A percentile compares a stretch with the other conserved stretches of the same genome.
Conservation (phyloP, 1,140 invertebrate species). For the Brachionus koreanus region DNA sequence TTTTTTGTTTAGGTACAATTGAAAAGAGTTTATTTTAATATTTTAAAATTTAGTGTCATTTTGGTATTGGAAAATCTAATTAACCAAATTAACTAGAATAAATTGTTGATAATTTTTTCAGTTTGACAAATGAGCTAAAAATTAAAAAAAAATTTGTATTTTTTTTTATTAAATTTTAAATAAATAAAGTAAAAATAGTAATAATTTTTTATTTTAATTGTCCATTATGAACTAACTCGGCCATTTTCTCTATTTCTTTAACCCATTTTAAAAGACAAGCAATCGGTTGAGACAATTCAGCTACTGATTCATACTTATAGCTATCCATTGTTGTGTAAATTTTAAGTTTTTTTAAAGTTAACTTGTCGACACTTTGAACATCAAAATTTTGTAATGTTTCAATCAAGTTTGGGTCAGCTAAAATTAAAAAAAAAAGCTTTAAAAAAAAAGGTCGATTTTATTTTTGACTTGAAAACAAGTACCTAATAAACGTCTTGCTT, state of each 20-base stretch:
- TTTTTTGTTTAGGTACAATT: neutral
- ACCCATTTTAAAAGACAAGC: conserved; percentile 11
- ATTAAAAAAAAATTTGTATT: no score
- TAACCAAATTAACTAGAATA: no score
- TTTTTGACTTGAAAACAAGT: neutral
- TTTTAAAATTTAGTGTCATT: neutral
- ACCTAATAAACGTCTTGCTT: conserved; percentile 10
- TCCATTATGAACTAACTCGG: neutral
- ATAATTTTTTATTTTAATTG: neutral
- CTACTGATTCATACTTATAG: neutral
- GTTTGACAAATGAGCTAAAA: no score
- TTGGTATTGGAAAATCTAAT: no score
- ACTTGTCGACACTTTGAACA: neutral
- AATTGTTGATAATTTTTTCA: no score
- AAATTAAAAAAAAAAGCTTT: neutral
- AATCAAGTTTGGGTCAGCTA: neutral
- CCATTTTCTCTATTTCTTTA: conserved; percentile 19
- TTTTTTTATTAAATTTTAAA: neutral
- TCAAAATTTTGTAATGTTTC: neutral
- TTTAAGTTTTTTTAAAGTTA: neutral
- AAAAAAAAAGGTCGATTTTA: neutral
- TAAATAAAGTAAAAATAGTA: neutral
- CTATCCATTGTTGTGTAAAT: neutral
- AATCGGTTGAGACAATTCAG: neutral
- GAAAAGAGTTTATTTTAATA: neutral